phyloP scores from a whole-genome alignment of 2,797 vertebrate species.

The Gobionotothen gibberifrons region DNA sequence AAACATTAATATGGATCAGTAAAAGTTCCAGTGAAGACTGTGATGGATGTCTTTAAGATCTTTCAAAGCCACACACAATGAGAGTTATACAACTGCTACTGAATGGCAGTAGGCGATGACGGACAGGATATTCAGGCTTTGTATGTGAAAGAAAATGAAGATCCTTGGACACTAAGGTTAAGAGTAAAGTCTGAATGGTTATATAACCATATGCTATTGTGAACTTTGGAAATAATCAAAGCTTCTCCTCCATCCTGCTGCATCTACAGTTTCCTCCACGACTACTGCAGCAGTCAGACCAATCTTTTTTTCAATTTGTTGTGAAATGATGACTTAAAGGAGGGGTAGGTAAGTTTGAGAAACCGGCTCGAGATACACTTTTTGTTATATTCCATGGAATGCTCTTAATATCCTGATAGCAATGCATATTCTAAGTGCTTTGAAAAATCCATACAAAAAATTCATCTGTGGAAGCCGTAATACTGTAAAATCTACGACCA shows the following conservation, averaged over 20 bases:
- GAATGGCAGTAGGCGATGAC: constrained; percentile 17
- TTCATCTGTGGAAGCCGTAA: no score
- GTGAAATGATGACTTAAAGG: not conserved
- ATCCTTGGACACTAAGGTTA: constrained; percentile 32
- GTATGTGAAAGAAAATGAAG: constrained; percentile 23
- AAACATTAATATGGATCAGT: constrained; percentile 15
- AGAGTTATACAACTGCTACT: constrained; percentile 35
- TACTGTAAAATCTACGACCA: no score
- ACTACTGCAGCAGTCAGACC: constrained; percentile 10
- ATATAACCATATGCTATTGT: constrained; percentile 32
- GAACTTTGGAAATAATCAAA: not conserved
- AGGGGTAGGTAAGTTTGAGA: no score
- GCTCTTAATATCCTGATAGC: no score
- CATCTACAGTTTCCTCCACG: not conserved
- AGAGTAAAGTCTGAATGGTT: constrained; percentile 40
- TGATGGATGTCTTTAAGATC: constrained; percentile 19
- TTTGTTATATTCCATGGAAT: no score
- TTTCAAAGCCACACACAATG: constrained; percentile 34
- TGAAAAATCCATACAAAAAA: no score
- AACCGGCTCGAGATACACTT: no score
- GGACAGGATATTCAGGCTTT: constrained; percentile 12
- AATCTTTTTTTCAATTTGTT: not conserved
- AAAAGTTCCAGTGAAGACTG: not conserved
- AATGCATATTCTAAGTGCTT: no score
- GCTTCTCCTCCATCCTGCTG: not conserved